Base-by-base conservation (phyloP, 2,113 vertebrate species). In the Ochotona curzoniae region DNA sequence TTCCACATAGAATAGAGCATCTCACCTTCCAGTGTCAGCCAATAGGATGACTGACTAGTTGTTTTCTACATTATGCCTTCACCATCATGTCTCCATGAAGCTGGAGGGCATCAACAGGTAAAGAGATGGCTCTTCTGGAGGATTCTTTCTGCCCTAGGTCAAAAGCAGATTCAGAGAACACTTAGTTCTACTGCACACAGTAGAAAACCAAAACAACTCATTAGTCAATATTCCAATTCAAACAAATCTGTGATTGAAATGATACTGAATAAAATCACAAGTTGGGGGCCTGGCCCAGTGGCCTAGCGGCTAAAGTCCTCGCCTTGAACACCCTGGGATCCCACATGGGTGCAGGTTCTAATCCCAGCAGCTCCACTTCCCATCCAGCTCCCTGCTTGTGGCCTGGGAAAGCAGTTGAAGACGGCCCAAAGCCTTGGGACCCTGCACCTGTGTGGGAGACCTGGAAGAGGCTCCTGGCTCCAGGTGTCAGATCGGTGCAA, bases 241-340 rank as follows among this genome's bases (percentile, higher is more conserved):
- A 87, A 2, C n/a, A 84, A 95, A 87, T 82, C n/a, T 96, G 28
- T 69, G 23, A 32, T 26, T 81, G 49, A 94, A 86, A 69, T 76
- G 4, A 78, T 67, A 8, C 35, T 79, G 54, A 83, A 60, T 83
- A 76, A 44, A 63, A 91, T 70, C 26, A 84, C 25, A 81, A 18
- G 61, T n/a, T 88, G 5, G 2, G 38, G 38, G 38, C 38, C 38
- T 44, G 38, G 38, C 38, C 4, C 4, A 3, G 38, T 44, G 38
- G 38, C 38, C 38, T 44, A 44, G 38, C 38, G 6, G 38, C 38
- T 44, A 44, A 44, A 44, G 38, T 44, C 4, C 38, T 44, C 38
- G 38, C 38, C 6, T 44, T 44, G 38, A 44, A 44, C 38, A 6
- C 6, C 4, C 38, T 44, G 38, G 38, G 38, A 44, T 44, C 38